Evolutionary conservation across 1,140 invertebrate species (phyloP), one percentile per base, ranked within the genome.

Genomic region (Lepidurus packardi): DNA sequence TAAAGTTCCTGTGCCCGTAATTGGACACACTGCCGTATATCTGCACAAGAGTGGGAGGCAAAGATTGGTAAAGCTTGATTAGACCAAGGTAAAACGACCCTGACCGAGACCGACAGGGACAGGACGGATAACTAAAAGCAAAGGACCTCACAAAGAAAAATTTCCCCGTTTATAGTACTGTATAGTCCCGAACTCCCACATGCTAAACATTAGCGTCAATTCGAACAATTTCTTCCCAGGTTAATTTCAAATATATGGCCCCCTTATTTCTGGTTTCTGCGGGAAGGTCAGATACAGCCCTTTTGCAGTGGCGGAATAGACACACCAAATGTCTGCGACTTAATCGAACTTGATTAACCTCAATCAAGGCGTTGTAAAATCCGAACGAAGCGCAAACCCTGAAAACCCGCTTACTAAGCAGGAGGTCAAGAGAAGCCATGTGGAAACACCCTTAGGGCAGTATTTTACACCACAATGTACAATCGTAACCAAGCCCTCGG

Each of bases 391-490:
- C 53, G 21, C 53, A 65, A 65, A n/a, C 53, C 21, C 13, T 21
- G 21, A 65, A 13, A 13, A 65, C n/a, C 53, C 16, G 53, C 53
- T 65, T 65, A 65, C 53, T 13, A 65, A 34, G 34, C 34, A 34
- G 34, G 53, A 65, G 53, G 53, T 65, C 53, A 65, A 65, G 53
- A 65, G 53, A 65, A 65, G 53, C 53, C 21, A 65, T 65, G 16
- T 65, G 53, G 53, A 13, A 65, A 65, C 21, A 9, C 16, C 53
- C 53, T 65, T 7, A 65, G 21, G 53, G 53, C 53, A 16, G 53
- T 21, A 65, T 65, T 65, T 65, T 65, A 65, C 53, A 65, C 53
- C 53, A 65, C 53, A 65, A 65, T 65, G 53, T 65, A 65, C 53
- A 65, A n/a, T 65, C 53, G 53, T 13, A 13, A 21, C 53, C 53